Evolutionary conservation across 2,797 vertebrate genomes (phyloP).

Genomic region (Gymnopithys bicolor): DNA sequence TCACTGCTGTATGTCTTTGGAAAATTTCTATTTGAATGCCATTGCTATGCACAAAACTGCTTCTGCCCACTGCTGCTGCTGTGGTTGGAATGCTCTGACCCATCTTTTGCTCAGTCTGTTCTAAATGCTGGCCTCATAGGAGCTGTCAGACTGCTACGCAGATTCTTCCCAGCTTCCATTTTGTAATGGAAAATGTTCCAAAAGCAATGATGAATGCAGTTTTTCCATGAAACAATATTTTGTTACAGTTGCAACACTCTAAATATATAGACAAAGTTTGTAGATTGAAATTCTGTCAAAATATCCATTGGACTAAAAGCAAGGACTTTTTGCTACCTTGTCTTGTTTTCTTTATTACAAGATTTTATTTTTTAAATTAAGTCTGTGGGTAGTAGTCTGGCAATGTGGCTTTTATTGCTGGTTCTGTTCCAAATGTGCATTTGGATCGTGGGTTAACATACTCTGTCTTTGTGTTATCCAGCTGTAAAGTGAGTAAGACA

Average conservation of each 20-base stretch:
- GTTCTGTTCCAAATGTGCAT: not conserved
- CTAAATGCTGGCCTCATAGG: not conserved
- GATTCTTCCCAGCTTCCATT: not conserved
- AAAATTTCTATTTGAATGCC: not conserved
- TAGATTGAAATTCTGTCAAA: not conserved
- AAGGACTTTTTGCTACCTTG: not conserved
- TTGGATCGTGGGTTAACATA: not conserved
- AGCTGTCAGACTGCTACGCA: conserved; percentile 10
- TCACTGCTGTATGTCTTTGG: not conserved
- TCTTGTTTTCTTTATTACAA: not conserved
- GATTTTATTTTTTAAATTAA: not conserved
- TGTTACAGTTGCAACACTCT: not conserved
- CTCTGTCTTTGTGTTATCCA: not conserved
- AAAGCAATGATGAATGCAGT: not conserved
- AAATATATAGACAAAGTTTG: not conserved
- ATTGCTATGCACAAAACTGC: not conserved
- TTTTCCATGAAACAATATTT: not conserved
- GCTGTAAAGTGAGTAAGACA: not conserved
- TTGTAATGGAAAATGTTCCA: not conserved
- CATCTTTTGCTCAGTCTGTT: not conserved
- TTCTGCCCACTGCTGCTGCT: not conserved
- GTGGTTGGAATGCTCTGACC: not conserved
- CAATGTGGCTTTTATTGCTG: not conserved
- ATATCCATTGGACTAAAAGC: not conserved
- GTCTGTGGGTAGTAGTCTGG: not conserved